Conservation (phyloP, 1,140 invertebrate species). For the Diorhabda elongata region DNA sequence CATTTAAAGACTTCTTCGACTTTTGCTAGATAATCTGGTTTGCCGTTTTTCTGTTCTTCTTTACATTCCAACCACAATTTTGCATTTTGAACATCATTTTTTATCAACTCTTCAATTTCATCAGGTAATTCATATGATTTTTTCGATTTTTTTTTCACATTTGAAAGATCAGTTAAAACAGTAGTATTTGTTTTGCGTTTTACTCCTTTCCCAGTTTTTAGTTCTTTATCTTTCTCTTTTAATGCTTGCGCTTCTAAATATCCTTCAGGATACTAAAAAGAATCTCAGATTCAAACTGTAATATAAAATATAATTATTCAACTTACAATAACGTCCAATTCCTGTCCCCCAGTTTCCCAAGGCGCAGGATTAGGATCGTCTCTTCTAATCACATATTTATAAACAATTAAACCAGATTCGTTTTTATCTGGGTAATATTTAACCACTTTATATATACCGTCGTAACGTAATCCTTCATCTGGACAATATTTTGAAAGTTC, state of each 20-base stretch:
- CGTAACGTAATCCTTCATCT: slow-evolving; percentile 69
- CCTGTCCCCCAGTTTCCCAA: slow-evolving; percentile 73
- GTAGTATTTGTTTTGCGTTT: slow-evolving; percentile 19
- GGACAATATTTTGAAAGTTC: slow-evolving; percentile 79
- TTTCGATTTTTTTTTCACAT: slow-evolving; percentile 17
- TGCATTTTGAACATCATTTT: slow-evolving; percentile 51
- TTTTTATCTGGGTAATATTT: slow-evolving; percentile 81
- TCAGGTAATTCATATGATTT: slow-evolving; percentile 48
- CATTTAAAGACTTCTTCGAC: slow-evolving; percentile 69
- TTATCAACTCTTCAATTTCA: slow-evolving; percentile 54
- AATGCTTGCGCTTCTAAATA: slow-evolving; percentile 62
- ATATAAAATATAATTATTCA: slow-evolving; percentile 7
- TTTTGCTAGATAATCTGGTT: slow-evolving; percentile 60
- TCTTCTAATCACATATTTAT: slow-evolving; percentile 73
- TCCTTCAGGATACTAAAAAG: slow-evolving; percentile 57
- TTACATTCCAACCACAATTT: slow-evolving; percentile 67
- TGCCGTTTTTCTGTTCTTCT: slow-evolving; percentile 47
- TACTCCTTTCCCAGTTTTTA: slow-evolving; percentile 3
- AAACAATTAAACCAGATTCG: slow-evolving; percentile 75
- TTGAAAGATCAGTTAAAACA: background rate
- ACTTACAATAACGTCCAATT: slow-evolving; percentile 54
- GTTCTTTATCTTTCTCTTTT: slow-evolving; percentile 45
- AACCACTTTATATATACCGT: slow-evolving; percentile 77
- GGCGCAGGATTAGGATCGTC: slow-evolving; percentile 78
- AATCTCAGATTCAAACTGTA: background rate